phyloP scores from a whole-genome alignment of 2,888 invertebrate genomes.

The Eupithecia dodoneata region DNA sequence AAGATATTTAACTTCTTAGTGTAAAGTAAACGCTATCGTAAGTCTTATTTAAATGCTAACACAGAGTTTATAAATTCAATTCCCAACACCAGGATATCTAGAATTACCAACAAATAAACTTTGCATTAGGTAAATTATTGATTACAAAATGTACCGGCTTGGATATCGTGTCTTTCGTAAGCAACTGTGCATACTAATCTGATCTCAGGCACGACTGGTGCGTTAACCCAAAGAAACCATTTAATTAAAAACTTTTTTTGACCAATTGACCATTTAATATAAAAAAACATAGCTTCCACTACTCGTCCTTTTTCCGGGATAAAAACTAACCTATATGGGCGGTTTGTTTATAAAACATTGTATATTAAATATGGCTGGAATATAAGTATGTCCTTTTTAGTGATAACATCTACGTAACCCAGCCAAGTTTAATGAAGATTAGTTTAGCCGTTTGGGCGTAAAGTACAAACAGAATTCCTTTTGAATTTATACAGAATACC shows the following conservation, averaged over 20 bases:
- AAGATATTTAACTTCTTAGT: not conserved
- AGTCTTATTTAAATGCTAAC: not conserved
- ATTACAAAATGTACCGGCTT: slow-evolving; percentile 32
- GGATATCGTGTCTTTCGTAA: slow-evolving; percentile 50
- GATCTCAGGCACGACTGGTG: slow-evolving; percentile 41
- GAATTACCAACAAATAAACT: slow-evolving; percentile 17
- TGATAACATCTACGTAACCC: too few relatives aligned
- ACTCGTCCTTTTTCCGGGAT: not conserved
- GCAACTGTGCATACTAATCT: slow-evolving; percentile 49
- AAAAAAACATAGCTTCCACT: not conserved
- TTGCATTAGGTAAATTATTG: slow-evolving; percentile 24
- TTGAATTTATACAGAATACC: too few relatives aligned
- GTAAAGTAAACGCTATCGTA: not conserved
- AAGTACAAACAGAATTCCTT: too few relatives aligned
- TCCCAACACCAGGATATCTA: not conserved
- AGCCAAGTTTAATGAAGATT: too few relatives aligned
- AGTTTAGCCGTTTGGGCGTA: too few relatives aligned
- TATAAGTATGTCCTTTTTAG: too few relatives aligned
- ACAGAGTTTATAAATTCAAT: not conserved
- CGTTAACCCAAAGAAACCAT: not conserved
- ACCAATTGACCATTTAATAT: not conserved
- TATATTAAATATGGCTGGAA: too few relatives aligned
- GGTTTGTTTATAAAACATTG: too few relatives aligned
- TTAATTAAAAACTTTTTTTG: too few relatives aligned
- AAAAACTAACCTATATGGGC: not conserved